Percentiles rank a stretch among this genome's conserved stretches.
Evolutionary conservation across 1,140 invertebrate genomes (phyloP).

Genomic region (Drosophila sulfurigaster): DNA sequence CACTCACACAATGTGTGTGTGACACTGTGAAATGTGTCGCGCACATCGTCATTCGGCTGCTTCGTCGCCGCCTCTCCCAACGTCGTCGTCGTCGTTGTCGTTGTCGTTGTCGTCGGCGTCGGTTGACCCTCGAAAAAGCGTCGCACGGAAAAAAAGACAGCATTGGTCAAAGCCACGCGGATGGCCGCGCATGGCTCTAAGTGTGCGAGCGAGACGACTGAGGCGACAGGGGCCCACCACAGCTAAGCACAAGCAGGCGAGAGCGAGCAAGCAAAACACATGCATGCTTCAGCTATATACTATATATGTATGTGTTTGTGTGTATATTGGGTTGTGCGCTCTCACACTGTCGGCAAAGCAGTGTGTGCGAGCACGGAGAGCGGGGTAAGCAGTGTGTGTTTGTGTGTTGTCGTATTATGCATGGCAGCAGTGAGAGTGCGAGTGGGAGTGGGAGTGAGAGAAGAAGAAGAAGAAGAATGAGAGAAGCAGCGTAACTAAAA

Average conservation of each 20-base stretch:
- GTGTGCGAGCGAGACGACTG: constrained; percentile 29
- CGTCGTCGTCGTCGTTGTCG: not conserved
- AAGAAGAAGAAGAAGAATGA: no score
- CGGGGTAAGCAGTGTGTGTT: not conserved
- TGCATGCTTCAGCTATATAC: not conserved
- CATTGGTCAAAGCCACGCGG: constrained; percentile 70
- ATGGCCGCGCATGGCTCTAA: constrained; percentile 68
- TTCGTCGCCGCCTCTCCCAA: not conserved
- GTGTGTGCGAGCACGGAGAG: constrained; percentile 13
- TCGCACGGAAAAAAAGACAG: constrained; percentile 52
- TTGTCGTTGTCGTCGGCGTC: not conserved
- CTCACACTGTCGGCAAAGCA: constrained; percentile 46
- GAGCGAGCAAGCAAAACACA: constrained; percentile 11
- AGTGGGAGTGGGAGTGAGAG: no score
- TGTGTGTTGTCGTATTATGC: no score
- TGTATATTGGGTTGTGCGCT: constrained; percentile 15
- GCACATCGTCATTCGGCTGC: constrained; percentile 8
- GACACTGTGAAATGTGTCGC: constrained; percentile 76
- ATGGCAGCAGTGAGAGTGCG: not conserved
- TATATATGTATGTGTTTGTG: constrained; percentile 5
- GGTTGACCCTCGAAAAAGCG: constrained; percentile 22
- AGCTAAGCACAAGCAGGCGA: not conserved
- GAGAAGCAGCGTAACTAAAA: constrained; percentile 17
- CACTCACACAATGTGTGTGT: constrained; percentile 33
- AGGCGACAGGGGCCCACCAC: not conserved